These are phyloP conservation scores for Falco peregrinus DNA, from an alignment of 2,797 vertebrate genomes.

Conservation along the genomic window DNA sequence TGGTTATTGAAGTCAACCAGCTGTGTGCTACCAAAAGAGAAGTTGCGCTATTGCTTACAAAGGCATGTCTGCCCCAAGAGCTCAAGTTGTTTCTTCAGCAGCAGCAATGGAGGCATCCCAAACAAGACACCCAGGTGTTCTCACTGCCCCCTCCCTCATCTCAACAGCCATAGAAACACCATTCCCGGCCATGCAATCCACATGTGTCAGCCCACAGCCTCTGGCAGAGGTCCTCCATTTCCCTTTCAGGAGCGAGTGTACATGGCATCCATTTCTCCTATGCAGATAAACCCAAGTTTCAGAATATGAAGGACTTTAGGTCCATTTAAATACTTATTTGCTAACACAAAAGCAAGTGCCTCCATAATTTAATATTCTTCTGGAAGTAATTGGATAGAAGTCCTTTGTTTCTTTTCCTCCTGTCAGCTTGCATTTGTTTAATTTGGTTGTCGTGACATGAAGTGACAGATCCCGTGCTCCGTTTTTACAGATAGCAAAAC, in stretches of 20 bases:
- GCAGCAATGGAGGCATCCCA: background rate
- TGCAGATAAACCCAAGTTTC: background rate
- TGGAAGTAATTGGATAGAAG: constrained; percentile 63
- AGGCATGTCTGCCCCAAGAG: background rate
- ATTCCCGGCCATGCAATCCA: background rate
- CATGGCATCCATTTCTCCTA: background rate
- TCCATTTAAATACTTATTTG: constrained; percentile 54
- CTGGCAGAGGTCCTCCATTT: background rate
- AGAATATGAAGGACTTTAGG: constrained; percentile 7
- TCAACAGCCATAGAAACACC: rapidly evolving
- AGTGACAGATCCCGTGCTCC: constrained; percentile 43
- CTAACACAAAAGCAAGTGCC: constrained; percentile 32
- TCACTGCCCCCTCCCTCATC: rapidly evolving
- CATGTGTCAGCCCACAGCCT: background rate
- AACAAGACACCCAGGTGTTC: background rate
- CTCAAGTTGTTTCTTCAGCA: background rate
- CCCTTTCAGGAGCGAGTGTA: background rate
- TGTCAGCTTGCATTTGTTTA: constrained; percentile 59
- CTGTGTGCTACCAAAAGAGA: background rate
- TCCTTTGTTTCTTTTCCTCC: constrained; percentile 60
- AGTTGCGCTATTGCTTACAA: background rate
- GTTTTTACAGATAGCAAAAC: constrained; percentile 18
- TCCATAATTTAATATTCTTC: constrained; percentile 57
- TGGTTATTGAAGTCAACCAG: background rate
- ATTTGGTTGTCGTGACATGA: constrained; percentile 50